phyloP scores from a whole-genome alignment of 2,888 invertebrate species.

The Oasisia sp. region DNA sequence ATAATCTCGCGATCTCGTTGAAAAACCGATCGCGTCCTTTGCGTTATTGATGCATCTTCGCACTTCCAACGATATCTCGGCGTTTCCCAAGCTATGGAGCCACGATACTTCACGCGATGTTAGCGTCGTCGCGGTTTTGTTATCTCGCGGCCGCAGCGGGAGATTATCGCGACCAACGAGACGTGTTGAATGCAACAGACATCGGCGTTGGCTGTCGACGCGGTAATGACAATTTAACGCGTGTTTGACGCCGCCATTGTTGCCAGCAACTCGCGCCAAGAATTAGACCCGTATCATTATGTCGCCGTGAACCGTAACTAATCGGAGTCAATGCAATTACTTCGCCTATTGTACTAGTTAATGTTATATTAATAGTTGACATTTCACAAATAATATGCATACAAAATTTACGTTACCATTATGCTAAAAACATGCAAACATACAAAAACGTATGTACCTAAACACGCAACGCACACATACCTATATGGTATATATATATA shows the following conservation, averaged over 20 bases:
- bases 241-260: neutral
- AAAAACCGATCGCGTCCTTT: neutral
- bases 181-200: slow-evolving; percentile 13
- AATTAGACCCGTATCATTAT: neutral
- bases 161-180: neutral
- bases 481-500: neutral
- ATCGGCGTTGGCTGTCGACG: neutral
- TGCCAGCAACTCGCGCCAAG: neutral
- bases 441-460: no score
- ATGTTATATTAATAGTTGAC: no score
- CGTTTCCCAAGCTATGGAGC: neutral
- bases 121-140: neutral
- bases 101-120: neutral
- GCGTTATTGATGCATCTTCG: neutral
- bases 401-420: no score
- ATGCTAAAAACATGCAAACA: no score
- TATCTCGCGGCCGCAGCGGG: slow-evolving; percentile 4
- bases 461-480: no score
- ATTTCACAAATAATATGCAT: no score
- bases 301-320: neutral
- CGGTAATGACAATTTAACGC: neutral
- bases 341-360: neutral
- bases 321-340: neutral
- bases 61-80: neutral
- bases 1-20: neutral